Base-by-base conservation (phyloP, 2,797 vertebrate genomes). In the Natrix natrix region DNA sequence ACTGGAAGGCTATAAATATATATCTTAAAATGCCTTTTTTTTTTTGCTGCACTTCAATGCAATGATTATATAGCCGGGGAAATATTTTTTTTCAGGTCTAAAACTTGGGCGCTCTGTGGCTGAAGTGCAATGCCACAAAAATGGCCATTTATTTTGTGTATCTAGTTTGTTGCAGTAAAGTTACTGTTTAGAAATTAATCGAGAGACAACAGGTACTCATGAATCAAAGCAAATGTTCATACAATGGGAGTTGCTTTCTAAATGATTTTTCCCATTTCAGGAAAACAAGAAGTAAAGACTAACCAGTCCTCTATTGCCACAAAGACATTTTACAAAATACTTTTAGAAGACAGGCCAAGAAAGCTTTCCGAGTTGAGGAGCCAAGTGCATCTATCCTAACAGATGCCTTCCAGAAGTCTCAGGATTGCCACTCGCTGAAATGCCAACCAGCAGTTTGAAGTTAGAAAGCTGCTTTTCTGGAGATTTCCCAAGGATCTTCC, bases 31-130 rank as follows among this genome's bases (percentile, higher is more conserved):
- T 43, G 43, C 43, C 43, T 43, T 91, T 90, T 92, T 91, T 90
- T 92, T 93, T 93, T 78, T 4, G 57, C 20, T 86, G 93, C 94
- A 92, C 55, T 61, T 94, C 60, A 91, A 43, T 93, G 10, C 52
- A 78, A 92, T 6, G 1, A 32, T 93, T 59, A 61, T 92, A 96
- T 95, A 91, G 95, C 94, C 89, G 28, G 91, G 93, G 94, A 95
- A 97, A 94, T 88, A 90, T 87, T n/a, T 95, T 95, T 90, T 93
- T 95, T 95, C n/a, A 66, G 92, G 54, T 93, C 14, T 94, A 96
- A 97, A 92, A n/a, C 94, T 93, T 93, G 90, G 0, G 69, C 95
- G 89, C 87, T 90, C 93, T 91, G 92, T 96, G 89, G 94, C 94
- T 95, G 28, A 90, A 96, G 55, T 48, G 69, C 32, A 66, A 66